These are phyloP conservation scores for Corapipo altera DNA, from an alignment of 2,113 vertebrate species.

Conservation along the genomic window DNA sequence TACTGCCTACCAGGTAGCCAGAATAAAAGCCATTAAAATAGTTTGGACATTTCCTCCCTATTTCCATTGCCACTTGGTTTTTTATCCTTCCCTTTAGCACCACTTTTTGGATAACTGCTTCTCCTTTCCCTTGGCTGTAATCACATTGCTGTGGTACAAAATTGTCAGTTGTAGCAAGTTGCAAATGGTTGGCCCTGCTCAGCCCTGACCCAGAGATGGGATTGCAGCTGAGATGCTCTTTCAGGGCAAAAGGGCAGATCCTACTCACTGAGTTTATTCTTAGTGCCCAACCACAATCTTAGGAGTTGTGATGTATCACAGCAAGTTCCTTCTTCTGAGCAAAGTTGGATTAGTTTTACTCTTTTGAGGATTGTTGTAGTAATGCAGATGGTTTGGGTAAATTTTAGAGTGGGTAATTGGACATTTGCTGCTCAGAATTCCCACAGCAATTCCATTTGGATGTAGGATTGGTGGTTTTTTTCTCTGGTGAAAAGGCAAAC, in stretches of 20 bases:
- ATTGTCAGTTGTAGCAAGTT: not conserved
- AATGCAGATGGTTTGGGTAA: not conserved
- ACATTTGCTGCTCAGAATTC: not conserved
- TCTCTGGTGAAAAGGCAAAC: not conserved
- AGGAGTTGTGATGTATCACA: not conserved
- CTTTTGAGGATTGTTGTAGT: not conserved
- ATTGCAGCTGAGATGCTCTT: not conserved
- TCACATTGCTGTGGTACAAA: not conserved
- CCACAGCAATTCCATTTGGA: not conserved
- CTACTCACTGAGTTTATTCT: fast-evolving
- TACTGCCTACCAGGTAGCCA: not conserved
- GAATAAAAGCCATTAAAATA: not conserved
- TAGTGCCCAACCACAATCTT: fast-evolving
- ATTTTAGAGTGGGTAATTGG: not conserved
- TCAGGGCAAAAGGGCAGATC: not conserved
- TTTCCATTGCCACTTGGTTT: not conserved
- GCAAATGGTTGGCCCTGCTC: not conserved
- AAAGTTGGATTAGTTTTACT: not conserved
- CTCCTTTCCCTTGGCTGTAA: not conserved
- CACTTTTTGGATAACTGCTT: not conserved
- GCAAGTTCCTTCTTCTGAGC: not conserved
- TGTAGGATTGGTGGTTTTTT: not conserved
- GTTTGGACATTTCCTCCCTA: not conserved
- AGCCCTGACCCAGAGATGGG: not conserved
- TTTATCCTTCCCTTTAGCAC: not conserved